Evolutionary conservation across 2,888 invertebrate species (phyloP).

Genomic region (Sepioteuthis lessoniana): DNA sequence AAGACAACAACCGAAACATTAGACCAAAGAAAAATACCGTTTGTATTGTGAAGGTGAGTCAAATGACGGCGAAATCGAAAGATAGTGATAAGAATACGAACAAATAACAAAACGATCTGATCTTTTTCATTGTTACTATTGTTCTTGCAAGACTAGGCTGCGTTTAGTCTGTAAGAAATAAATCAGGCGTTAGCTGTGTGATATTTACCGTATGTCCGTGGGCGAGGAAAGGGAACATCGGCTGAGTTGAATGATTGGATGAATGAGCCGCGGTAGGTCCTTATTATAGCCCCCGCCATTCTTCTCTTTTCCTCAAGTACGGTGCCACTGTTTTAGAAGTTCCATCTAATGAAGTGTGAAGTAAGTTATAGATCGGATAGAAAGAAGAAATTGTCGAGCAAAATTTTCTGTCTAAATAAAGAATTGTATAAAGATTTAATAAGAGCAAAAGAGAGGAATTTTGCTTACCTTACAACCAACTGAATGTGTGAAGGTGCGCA

Average conservation of each 20-base stretch:
- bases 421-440: not conserved
- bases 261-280: not conserved
- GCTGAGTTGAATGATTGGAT: not conserved
- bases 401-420: not conserved
- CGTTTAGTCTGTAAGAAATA: not conserved
- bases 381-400: not conserved
- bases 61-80: not conserved
- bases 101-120: not conserved
- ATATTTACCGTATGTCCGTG: not conserved
- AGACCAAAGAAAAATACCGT: not conserved
- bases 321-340: not conserved
- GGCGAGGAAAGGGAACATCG: not conserved
- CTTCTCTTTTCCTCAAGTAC: not conserved
- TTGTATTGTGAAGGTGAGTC: not conserved
- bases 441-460: not conserved
- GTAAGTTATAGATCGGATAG: not conserved
- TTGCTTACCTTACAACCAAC: not conserved
- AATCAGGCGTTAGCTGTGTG: constrained; percentile 18
- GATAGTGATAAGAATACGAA: not conserved
- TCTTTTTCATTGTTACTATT: not conserved
- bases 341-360: not conserved
- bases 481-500: not conserved
- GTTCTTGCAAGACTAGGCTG: not conserved
- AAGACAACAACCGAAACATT: not conserved
- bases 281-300: not conserved